A percentile compares a stretch with the other conserved stretches of the same genome.
These are phyloP conservation scores for Pygocentrus nattereri DNA, from an alignment of 2,797 vertebrate species.

Conservation along the genomic window DNA sequence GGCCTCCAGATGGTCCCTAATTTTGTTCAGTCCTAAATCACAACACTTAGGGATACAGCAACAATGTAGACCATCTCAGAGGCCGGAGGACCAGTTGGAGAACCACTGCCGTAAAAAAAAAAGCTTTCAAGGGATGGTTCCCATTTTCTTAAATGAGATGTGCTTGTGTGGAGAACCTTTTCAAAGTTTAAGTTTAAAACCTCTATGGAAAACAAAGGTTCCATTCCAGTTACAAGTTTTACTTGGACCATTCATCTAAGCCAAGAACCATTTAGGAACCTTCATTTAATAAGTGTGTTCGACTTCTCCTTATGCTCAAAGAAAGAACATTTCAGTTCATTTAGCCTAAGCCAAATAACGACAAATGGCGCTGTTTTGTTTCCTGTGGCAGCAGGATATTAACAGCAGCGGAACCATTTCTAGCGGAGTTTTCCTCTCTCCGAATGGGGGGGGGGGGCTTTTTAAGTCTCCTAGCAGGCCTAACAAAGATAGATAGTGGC, in stretches of 20 bases:
- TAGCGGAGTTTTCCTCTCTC: constrained; percentile 15
- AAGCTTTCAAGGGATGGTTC: background rate
- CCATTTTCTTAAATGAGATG: no score
- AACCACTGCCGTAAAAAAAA: background rate
- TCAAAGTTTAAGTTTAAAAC: background rate
- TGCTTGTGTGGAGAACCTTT: background rate
- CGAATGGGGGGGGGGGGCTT: constrained; percentile 18
- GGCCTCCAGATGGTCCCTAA: no score
- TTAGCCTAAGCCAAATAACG: constrained; percentile 19
- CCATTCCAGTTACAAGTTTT: background rate
- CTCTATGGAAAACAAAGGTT: background rate
- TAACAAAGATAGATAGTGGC: constrained; percentile 74
- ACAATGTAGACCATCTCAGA: background rate
- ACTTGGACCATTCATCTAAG: background rate
- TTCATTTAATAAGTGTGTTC: background rate
- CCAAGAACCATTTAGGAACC: background rate
- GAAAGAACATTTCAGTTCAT: constrained; percentile 8
- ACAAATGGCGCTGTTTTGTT: constrained; percentile 24
- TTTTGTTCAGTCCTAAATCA: background rate
- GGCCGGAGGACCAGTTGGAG: background rate
- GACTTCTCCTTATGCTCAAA: background rate
- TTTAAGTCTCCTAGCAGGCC: constrained; percentile 68
- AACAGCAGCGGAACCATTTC: constrained; percentile 11
- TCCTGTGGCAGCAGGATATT: constrained; percentile 18
- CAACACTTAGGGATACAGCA: background rate